Conservation (phyloP, 2,113 vertebrate genomes). For the Carassius gibelio region DNA sequence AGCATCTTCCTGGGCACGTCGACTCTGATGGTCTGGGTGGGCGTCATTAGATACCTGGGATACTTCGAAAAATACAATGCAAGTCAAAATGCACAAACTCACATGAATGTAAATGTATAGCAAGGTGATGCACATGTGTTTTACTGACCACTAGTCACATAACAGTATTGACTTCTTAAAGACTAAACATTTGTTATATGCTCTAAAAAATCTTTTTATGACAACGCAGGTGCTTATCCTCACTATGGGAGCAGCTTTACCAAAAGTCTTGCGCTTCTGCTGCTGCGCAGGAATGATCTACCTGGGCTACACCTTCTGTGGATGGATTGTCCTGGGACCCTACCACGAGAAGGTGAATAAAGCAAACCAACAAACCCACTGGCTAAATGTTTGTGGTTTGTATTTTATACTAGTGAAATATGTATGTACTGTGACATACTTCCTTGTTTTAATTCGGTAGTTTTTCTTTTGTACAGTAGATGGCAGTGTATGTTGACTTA, state of each 20-base stretch:
- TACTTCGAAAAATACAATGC: constrained; percentile 98
- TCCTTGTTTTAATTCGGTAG: neutral
- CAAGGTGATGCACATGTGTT: neutral
- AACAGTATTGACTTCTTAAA: neutral
- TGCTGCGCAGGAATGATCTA: constrained; percentile 98
- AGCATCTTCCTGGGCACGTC: constrained; percentile 95
- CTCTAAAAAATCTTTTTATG: neutral
- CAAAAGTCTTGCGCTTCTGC: constrained; percentile 93
- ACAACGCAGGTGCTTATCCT: constrained; percentile 87
- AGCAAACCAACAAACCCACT: neutral
- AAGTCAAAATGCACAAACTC: constrained; percentile 64
- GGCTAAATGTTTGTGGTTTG: neutral
- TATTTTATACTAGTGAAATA: neutral
- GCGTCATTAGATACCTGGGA: constrained; percentile 93
- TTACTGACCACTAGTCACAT: neutral
- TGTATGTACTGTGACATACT: neutral
- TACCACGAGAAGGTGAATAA: constrained; percentile 93
- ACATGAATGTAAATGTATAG: neutral
- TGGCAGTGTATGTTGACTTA: constrained; percentile 54
- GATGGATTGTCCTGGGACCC: constrained; percentile 95
- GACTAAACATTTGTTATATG: too few species aligned
- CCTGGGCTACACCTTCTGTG: constrained; percentile 95
- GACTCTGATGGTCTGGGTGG: constrained; percentile 92
- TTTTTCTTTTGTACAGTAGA: constrained; percentile 56
- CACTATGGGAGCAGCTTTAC: constrained; percentile 92